Percentiles rank a stretch among this genome's conserved stretches.
Conservation (phyloP, 2,888 invertebrate genomes). For the Creontiades dilutus region DNA sequence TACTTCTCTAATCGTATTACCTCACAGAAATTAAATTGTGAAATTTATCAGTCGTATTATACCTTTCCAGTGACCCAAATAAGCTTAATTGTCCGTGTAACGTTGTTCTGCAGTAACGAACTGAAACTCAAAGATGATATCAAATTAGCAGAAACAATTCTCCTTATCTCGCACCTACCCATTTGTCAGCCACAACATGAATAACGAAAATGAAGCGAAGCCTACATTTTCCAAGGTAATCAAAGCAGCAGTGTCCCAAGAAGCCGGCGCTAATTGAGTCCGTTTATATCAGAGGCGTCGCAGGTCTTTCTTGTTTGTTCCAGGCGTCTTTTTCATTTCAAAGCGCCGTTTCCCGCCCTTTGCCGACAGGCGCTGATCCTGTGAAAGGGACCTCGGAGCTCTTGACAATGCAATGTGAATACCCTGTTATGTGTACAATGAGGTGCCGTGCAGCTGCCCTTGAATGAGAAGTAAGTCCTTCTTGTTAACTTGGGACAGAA, state of each 20-base stretch:
- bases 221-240: constrained; percentile 12
- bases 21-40: too few relatives aligned
- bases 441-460: constrained; percentile 22
- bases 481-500: constrained; percentile 32
- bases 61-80: too few relatives aligned
- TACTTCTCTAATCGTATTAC: too few relatives aligned
- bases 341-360: background rate
- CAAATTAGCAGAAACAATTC: too few relatives aligned
- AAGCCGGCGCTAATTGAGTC: constrained; percentile 2
- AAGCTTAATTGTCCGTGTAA: too few relatives aligned
- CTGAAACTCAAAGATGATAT: too few relatives aligned
- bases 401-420: constrained; percentile 32
- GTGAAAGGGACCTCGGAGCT: background rate
- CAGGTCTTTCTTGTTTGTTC: constrained; percentile 9
- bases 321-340: constrained; percentile 22
- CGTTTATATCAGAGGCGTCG: background rate
- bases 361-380: background rate
- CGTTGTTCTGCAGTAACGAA: too few relatives aligned
- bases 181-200: too few relatives aligned
- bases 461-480: constrained; percentile 33
- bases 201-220: background rate
- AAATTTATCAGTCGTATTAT: too few relatives aligned
- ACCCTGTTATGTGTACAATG: constrained; percentile 32
- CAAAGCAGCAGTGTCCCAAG: background rate
- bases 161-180: too few relatives aligned